These are phyloP conservation scores for Climacteris rufus DNA, from an alignment of 2,113 vertebrate genomes.

Conservation along the genomic window DNA sequence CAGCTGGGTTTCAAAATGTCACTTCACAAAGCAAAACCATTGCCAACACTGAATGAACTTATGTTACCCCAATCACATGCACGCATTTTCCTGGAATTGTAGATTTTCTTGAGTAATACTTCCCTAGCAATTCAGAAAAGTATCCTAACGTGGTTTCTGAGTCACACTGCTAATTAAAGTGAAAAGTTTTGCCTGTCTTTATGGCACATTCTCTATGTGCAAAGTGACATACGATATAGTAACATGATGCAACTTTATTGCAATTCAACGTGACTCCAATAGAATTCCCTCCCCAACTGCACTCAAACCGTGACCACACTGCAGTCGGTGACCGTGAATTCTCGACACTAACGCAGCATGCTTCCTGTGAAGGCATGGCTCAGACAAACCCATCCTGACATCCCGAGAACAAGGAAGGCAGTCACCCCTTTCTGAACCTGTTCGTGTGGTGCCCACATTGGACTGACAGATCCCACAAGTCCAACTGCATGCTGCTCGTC, in stretches of 20 bases:
- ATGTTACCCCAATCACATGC: constrained; percentile 26
- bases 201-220: neutral
- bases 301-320: neutral
- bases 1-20: constrained; percentile 32
- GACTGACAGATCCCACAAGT: neutral
- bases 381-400: neutral
- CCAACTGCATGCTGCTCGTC: fast-evolving
- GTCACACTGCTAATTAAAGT: constrained; percentile 29
- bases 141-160: neutral
- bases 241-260: neutral
- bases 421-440: neutral
- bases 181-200: neutral
- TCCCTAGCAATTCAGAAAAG: constrained; percentile 8
- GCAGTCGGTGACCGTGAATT: neutral
- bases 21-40: constrained; percentile 17
- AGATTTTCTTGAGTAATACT: constrained; percentile 51
- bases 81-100: constrained; percentile 57
- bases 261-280: neutral
- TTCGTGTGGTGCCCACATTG: fast-evolving
- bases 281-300: neutral
- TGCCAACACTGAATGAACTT: constrained; percentile 45
- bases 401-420: fast-evolving
- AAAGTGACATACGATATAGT: neutral
- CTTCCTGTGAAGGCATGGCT: neutral
- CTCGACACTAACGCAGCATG: neutral